These are phyloP conservation scores for Etheostoma perlongum DNA, from an alignment of 2,797 vertebrate species.

Conservation along the genomic window DNA sequence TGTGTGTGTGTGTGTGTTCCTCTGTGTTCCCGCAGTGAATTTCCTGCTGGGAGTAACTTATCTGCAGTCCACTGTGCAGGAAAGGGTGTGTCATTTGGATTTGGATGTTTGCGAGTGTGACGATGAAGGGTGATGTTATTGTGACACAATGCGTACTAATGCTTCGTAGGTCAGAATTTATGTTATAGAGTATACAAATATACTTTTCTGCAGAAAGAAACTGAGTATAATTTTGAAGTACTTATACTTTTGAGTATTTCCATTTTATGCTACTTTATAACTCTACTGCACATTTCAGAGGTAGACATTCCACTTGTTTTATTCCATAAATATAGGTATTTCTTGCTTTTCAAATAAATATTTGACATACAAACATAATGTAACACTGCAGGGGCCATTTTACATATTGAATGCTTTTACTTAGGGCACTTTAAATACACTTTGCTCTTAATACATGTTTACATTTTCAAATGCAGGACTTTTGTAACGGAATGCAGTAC, in stretches of 20 bases:
- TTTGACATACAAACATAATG: background rate
- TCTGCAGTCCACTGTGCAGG: conserved; percentile 77
- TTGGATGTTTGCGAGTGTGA: conserved; percentile 72
- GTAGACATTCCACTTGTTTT: background rate
- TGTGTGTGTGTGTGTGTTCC: conserved; percentile 20
- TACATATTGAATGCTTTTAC: background rate
- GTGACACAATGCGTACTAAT: conserved; percentile 40
- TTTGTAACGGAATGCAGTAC: background rate
- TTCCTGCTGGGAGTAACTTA: conserved; percentile 74
- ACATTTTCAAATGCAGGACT: background rate
- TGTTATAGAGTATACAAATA: conserved; percentile 30
- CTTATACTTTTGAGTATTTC: too few relatives aligned
- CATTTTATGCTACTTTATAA: background rate
- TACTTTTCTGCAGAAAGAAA: background rate
- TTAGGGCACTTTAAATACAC: background rate
- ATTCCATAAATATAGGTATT: background rate
- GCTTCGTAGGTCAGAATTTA: conserved; percentile 27
- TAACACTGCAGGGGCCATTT: background rate
- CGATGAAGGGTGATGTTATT: conserved; percentile 61
- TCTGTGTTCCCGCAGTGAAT: conserved; percentile 41
- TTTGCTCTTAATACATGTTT: background rate
- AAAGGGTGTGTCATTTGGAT: conserved; percentile 81
- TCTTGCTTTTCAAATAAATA: background rate
- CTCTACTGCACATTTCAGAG: background rate
- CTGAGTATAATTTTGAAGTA: background rate